These are phyloP conservation scores for Coccyzus lansbergi DNA, from an alignment of 2,797 vertebrate species.

Conservation along the genomic window DNA sequence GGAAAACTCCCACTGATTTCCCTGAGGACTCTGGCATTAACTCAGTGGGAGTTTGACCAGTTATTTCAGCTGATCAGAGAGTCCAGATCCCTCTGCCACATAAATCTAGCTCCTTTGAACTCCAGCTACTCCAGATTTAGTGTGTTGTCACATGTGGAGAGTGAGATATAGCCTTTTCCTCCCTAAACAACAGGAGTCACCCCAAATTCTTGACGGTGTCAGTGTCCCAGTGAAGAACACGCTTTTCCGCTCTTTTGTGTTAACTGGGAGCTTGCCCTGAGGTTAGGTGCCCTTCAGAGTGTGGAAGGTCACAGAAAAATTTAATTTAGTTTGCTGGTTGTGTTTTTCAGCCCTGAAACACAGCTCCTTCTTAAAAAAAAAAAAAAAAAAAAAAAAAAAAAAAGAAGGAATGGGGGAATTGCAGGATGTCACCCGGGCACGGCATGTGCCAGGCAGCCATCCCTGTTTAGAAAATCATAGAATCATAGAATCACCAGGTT, in stretches of 20 bases:
- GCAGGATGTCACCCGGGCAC: no score
- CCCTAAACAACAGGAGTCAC: not conserved
- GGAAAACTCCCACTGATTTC: conserved; percentile 60
- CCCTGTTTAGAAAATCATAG: no score
- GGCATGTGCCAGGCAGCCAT: no score
- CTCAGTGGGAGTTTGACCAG: not conserved
- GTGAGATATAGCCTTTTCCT: not conserved
- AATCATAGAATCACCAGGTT: no score
- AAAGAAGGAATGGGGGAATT: no score
- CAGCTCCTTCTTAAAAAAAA: no score
- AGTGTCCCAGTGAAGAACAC: conserved; percentile 35
- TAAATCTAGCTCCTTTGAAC: conserved; percentile 37
- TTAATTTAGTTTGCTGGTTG: not conserved
- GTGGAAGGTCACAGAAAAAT: not conserved
- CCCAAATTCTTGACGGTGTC: not conserved
- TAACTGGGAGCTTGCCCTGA: not conserved
- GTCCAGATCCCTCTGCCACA: not conserved
- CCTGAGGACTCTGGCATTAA: not conserved
- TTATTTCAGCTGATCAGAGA: conserved; percentile 27
- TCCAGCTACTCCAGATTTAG: conserved; percentile 23
- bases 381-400: no score
- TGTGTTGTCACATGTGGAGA: not conserved
- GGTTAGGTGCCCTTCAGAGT: not conserved
- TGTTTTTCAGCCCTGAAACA: not conserved
- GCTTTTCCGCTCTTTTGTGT: not conserved